These are phyloP conservation scores for Thermophis baileyi DNA, from an alignment of 2,113 vertebrate genomes.

Conservation along the genomic window DNA sequence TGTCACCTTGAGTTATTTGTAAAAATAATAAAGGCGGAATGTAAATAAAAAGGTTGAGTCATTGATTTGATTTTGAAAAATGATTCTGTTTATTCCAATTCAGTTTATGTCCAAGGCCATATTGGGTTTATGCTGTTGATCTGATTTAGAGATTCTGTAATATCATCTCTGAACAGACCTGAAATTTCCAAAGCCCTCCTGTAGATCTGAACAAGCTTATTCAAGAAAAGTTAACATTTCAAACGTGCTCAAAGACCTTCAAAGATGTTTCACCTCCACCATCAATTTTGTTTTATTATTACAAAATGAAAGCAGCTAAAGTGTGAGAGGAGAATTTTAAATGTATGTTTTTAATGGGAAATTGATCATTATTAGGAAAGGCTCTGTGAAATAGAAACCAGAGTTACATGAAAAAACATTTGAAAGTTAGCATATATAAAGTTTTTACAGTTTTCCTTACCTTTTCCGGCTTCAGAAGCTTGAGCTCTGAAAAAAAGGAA, in stretches of 20 bases:
- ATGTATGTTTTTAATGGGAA: not conserved
- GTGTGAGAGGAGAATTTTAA: not conserved
- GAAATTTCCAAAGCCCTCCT: not conserved
- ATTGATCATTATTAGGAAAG: not conserved
- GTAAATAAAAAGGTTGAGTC: not conserved
- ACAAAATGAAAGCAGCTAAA: not conserved
- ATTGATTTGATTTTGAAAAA: not conserved
- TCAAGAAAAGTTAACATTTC: not conserved
- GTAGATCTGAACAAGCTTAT: not conserved
- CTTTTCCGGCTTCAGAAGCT: constrained; percentile 67
- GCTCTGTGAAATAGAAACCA: not conserved
- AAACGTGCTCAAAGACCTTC: not conserved
- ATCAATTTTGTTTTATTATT: not conserved
- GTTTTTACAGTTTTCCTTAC: constrained; percentile 34
- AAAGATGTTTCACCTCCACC: no score
- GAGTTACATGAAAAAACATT: accelerated
- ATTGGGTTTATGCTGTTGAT: not conserved
- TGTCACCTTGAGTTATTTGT: not conserved
- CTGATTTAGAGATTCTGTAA: not conserved
- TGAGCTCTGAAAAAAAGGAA: constrained; percentile 66
- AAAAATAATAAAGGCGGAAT: not conserved
- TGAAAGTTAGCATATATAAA: not conserved
- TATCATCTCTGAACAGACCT: not conserved
- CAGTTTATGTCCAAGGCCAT: not conserved
- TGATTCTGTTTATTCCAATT: not conserved